phyloP scores from a whole-genome alignment of 2,797 vertebrate species.

The Pseudocheirus occidentalis region DNA sequence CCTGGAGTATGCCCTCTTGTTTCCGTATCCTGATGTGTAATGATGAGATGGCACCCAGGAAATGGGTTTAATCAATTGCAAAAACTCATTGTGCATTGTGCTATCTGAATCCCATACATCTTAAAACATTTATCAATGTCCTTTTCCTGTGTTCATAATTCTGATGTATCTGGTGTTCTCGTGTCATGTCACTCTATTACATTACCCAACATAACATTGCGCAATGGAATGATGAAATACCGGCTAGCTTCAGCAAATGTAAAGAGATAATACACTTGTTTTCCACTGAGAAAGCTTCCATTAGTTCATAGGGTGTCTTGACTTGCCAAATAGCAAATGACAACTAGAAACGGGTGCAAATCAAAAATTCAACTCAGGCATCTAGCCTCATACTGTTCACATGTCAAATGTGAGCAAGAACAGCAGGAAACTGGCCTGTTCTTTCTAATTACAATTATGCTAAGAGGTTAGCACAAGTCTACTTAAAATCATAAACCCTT shows the following conservation, averaged over 20 bases:
- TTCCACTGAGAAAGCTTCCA: slow-evolving; percentile 68
- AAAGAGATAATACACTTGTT: slow-evolving; percentile 78
- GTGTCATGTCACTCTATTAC: slow-evolving; percentile 79
- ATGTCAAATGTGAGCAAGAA: slow-evolving; percentile 65
- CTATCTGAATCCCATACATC: slow-evolving; percentile 70
- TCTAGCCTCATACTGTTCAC: slow-evolving; percentile 59
- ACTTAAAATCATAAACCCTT: slow-evolving; percentile 73
- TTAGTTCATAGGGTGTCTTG: slow-evolving; percentile 75
- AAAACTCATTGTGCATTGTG: slow-evolving; percentile 75
- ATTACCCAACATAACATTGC: slow-evolving; percentile 76
- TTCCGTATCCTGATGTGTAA: slow-evolving; percentile 65
- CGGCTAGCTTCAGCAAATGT: slow-evolving; percentile 72
- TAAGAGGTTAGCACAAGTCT: slow-evolving; percentile 68
- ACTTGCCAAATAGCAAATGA: slow-evolving; percentile 62
- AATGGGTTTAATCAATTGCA: slow-evolving; percentile 78
- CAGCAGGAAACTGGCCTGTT: slow-evolving; percentile 67
- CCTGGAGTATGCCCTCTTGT: slow-evolving; percentile 64
- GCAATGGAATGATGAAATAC: slow-evolving; percentile 71
- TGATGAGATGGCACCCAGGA: slow-evolving; percentile 74
- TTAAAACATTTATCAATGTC: slow-evolving; percentile 77
- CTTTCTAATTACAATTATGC: slow-evolving; percentile 75
- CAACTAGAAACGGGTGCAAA: slow-evolving; percentile 33
- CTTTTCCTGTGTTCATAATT: slow-evolving; percentile 78
- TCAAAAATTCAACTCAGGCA: slow-evolving; percentile 69
- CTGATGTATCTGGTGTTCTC: slow-evolving; percentile 73